Evolutionary conservation across 2,113 vertebrate species (phyloP).

Genomic region (Miniopterus natalensis): DNA sequence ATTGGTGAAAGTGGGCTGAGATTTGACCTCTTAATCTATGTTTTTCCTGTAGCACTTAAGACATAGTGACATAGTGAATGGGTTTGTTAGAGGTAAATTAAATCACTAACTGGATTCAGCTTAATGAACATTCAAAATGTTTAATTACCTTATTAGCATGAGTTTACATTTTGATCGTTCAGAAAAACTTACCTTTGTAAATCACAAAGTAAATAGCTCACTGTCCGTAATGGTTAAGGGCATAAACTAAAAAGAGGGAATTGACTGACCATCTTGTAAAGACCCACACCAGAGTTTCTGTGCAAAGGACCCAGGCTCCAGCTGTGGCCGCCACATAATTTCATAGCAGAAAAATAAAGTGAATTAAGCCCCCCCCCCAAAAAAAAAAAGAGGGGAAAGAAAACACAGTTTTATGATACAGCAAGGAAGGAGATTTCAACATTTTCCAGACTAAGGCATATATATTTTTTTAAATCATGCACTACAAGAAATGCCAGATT

Average conservation of each 20-base stretch:
- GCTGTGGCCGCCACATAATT: too few species aligned
- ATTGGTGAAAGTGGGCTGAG: neutral
- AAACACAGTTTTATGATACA: neutral
- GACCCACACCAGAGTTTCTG: too few species aligned
- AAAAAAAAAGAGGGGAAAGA: neutral
- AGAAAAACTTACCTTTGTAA: slow-evolving; percentile 53
- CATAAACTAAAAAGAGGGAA: neutral
- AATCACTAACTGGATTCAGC: neutral
- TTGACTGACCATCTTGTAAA: too few species aligned
- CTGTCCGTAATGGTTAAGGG: neutral
- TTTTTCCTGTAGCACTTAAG: neutral
- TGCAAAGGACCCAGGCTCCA: too few species aligned
- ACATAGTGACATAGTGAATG: neutral
- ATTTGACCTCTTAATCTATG: neutral
- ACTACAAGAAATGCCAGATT: neutral
- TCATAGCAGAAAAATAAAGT: too few species aligned
- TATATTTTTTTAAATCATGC: neutral
- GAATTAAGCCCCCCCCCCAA: too few species aligned
- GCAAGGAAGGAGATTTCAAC: neutral
- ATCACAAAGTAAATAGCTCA: slow-evolving; percentile 14
- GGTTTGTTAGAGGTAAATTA: slow-evolving; percentile 16
- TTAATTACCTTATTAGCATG: neutral
- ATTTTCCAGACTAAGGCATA: neutral
- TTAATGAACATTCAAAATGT: slow-evolving; percentile 47
- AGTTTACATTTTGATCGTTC: slow-evolving; percentile 48